Percentiles rank a stretch among this genome's conserved stretches.
These are phyloP conservation scores for Drosophila koepferae DNA, from an alignment of 2,888 invertebrate genomes.

Conservation along the genomic window DNA sequence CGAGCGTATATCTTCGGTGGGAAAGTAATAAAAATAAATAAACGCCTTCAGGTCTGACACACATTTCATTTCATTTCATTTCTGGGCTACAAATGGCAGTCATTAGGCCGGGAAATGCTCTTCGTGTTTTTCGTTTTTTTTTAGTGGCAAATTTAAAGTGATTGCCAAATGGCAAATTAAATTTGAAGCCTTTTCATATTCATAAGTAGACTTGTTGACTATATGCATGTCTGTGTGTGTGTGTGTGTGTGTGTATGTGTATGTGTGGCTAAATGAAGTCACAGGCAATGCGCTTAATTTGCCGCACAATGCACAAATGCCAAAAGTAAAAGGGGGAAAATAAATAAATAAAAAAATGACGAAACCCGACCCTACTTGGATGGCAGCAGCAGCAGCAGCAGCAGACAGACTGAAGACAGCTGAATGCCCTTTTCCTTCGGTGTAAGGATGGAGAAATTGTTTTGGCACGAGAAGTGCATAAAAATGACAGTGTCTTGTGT, in stretches of 20 bases:
- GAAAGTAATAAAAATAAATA: slow-evolving; percentile 69
- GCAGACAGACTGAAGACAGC: background rate
- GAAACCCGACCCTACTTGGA: slow-evolving; percentile 16
- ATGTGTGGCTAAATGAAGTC: slow-evolving; percentile 64
- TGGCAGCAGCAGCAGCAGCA: slow-evolving; percentile 12
- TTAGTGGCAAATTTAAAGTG: slow-evolving; percentile 55
- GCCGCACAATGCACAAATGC: slow-evolving; percentile 63
- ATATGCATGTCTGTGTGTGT: slow-evolving; percentile 6
- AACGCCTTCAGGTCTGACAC: slow-evolving; percentile 50
- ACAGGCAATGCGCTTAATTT: slow-evolving; percentile 74
- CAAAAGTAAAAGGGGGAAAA: background rate
- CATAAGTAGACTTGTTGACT: slow-evolving; percentile 2
- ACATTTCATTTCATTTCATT: slow-evolving; percentile 64
- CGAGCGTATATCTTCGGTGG: slow-evolving; percentile 38
- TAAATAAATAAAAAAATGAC: background rate
- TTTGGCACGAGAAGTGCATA: slow-evolving; percentile 74
- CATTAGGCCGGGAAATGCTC: slow-evolving; percentile 70
- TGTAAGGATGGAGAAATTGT: slow-evolving; percentile 60
- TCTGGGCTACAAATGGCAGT: slow-evolving; percentile 67
- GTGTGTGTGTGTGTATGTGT: slow-evolving; percentile 32
- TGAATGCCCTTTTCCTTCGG: background rate
- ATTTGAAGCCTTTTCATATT: slow-evolving; percentile 49
- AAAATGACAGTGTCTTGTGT: slow-evolving; percentile 72
- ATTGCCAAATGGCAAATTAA: slow-evolving; percentile 59
- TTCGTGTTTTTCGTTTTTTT: slow-evolving; percentile 39